These are phyloP conservation scores for Notolabrus celidotus DNA, from an alignment of 2,797 vertebrate species.

Conservation along the genomic window DNA sequence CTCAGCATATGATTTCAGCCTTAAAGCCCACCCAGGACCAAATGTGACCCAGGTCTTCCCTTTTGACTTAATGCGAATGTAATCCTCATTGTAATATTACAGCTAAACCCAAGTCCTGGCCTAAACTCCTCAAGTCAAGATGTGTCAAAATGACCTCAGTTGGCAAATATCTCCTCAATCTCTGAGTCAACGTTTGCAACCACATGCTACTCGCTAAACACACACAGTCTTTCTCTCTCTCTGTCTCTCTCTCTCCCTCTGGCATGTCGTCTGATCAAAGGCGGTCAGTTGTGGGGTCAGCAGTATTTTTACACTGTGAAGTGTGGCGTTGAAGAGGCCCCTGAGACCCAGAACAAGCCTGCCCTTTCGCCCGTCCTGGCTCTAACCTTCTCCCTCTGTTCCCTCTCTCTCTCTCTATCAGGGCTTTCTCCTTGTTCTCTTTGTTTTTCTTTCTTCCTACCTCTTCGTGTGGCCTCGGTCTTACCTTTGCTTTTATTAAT, in stretches of 20 bases:
- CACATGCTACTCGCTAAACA: neutral
- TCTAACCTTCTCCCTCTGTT: slow-evolving; percentile 51
- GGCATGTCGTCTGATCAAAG: slow-evolving; percentile 63
- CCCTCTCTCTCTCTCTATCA: slow-evolving; percentile 7
- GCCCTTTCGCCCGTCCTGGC: slow-evolving; percentile 58
- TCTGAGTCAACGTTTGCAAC: slow-evolving; percentile 9
- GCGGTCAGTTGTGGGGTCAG: slow-evolving; percentile 59
- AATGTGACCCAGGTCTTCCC: neutral
- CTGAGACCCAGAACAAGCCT: slow-evolving; percentile 74
- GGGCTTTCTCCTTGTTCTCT: slow-evolving; percentile 1
- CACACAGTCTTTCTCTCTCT: neutral
- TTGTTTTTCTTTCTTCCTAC: slow-evolving; percentile 25
- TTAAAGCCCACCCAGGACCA: neutral
- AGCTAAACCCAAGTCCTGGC: neutral
- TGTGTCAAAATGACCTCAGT: neutral
- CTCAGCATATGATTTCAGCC: no score
- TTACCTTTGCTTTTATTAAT: slow-evolving; percentile 41
- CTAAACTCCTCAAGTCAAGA: neutral
- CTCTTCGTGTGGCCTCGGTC: slow-evolving; percentile 15
- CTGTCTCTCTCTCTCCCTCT: slow-evolving; percentile 17
- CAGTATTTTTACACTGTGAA: slow-evolving; percentile 80
- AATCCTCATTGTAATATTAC: neutral
- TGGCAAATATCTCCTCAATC: slow-evolving; percentile 15
- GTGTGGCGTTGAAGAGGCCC: slow-evolving; percentile 71
- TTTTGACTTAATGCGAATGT: neutral